Conservation (phyloP, 2,113 vertebrate genomes). For the Myocastor coypus region DNA sequence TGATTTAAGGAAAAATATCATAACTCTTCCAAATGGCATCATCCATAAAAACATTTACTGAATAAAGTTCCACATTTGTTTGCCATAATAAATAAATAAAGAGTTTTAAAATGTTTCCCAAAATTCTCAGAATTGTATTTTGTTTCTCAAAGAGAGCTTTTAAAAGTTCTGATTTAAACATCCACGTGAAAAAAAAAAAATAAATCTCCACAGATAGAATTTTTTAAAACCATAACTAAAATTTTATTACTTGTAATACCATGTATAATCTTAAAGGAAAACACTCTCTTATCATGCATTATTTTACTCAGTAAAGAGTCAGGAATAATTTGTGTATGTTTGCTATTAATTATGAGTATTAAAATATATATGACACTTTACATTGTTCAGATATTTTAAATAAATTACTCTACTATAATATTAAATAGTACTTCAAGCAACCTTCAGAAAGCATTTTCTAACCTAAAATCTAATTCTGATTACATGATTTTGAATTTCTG, state of each 20-base stretch:
- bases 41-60: not conserved
- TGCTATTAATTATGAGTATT: not conserved
- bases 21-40: not conserved
- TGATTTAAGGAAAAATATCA: not conserved
- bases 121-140: not conserved
- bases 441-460: not conserved
- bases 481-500: not conserved
- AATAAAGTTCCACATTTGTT: not conserved
- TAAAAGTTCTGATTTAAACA: not conserved
- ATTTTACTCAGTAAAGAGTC: not conserved
- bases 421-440: not conserved
- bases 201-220: not conserved
- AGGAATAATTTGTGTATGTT: not conserved
- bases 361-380: not conserved
- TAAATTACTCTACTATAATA: not conserved
- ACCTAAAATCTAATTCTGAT: slow-evolving; percentile 46
- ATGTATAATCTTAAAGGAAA: not conserved
- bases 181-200: too few relatives aligned
- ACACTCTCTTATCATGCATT: not conserved
- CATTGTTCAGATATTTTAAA: not conserved
- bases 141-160: not conserved
- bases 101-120: not conserved
- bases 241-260: not conserved
- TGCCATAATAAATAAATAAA: not conserved
- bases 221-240: not conserved